A percentile compares a stretch with the other conserved stretches of the same genome.
Evolutionary conservation across 2,797 vertebrate genomes (phyloP).

Genomic region (Smutsia gigantea): DNA sequence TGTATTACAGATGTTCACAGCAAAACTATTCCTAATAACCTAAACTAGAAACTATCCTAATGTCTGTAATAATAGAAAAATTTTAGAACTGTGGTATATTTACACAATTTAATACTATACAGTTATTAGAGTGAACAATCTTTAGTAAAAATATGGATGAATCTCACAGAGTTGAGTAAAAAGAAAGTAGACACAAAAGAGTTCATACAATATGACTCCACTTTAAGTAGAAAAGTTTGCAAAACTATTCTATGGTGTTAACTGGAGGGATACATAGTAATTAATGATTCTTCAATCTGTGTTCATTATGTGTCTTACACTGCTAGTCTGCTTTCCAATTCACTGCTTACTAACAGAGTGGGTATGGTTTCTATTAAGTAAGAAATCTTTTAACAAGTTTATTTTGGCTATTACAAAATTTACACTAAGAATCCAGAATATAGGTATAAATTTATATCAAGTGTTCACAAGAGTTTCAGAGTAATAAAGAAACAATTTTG

Average conservation of each 20-base stretch:
- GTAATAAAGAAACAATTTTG: background rate
- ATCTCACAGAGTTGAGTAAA: background rate
- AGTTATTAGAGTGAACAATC: background rate
- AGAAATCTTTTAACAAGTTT: slow-evolving; percentile 22
- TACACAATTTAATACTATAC: background rate
- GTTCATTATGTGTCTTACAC: background rate
- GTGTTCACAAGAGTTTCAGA: slow-evolving; percentile 15
- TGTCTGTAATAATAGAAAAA: background rate
- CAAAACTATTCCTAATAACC: background rate
- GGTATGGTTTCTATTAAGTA: background rate
- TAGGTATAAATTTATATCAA: background rate
- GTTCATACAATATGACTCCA: background rate
- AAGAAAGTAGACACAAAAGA: background rate
- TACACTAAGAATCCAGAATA: background rate
- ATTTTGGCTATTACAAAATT: slow-evolving; percentile 14
- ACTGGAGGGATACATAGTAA: background rate
- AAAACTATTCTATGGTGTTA: background rate
- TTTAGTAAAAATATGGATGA: background rate
- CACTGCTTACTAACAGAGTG: background rate
- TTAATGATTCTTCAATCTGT: background rate
- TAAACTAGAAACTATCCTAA: background rate
- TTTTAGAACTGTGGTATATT: background rate
- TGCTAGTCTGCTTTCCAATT: background rate
- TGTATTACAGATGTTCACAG: slow-evolving; percentile 33
- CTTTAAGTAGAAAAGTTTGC: background rate